Evolutionary conservation across 2,113 vertebrate genomes (phyloP).

Genomic region (Corythornis madagascariensis): DNA sequence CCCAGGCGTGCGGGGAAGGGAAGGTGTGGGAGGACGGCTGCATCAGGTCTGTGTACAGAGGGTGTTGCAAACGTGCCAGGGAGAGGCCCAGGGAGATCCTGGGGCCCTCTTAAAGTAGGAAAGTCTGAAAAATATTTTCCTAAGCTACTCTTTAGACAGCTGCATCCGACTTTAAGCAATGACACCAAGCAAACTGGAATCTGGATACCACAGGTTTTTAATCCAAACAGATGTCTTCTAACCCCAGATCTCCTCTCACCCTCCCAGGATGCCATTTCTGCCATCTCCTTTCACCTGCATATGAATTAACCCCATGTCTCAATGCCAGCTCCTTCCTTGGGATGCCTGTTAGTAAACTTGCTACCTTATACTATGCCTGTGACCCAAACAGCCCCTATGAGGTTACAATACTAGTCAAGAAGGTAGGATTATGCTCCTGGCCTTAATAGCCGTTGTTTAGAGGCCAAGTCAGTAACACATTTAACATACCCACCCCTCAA

Average conservation of each 20-base stretch:
- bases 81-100: slow-evolving; percentile 69
- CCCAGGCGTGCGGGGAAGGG: neutral
- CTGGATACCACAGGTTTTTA: slow-evolving; percentile 27
- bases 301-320: neutral
- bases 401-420: neutral
- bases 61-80: slow-evolving; percentile 61
- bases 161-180: slow-evolving; percentile 51
- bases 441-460: neutral
- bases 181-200: slow-evolving; percentile 57
- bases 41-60: slow-evolving; percentile 37
- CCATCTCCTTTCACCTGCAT: neutral
- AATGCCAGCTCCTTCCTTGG: neutral
- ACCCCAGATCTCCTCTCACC: neutral
- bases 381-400: neutral
- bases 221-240: slow-evolving; percentile 52
- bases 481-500: neutral
- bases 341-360: neutral
- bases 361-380: neutral
- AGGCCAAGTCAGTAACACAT: neutral
- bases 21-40: slow-evolving; percentile 57
- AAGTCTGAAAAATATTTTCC: slow-evolving; percentile 73
- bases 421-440: neutral
- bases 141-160: slow-evolving; percentile 67
- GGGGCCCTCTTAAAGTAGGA: slow-evolving; percentile 64
- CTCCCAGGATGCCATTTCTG: slow-evolving; percentile 4